Evolutionary conservation across 2,797 vertebrate genomes (phyloP).

Genomic region (Thunnus albacares): DNA sequence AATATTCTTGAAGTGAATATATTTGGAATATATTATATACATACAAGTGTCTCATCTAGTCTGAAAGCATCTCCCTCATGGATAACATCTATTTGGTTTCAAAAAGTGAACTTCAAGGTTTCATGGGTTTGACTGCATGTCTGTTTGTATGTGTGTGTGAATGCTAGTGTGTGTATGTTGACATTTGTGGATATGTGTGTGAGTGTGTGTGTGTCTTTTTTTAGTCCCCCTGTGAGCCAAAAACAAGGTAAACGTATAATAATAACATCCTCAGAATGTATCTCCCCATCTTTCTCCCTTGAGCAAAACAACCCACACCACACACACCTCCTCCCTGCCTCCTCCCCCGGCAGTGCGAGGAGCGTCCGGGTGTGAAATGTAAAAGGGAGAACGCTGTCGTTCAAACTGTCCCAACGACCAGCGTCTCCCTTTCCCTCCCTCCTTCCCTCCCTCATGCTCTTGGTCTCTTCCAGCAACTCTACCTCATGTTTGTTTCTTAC

Average conservation of each 20-base stretch:
- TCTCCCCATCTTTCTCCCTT: conserved; percentile 81
- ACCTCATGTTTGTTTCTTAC: conserved; percentile 56
- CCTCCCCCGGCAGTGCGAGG: conserved; percentile 75
- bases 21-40: background rate
- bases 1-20: background rate
- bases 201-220: conserved; percentile 42
- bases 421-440: conserved; percentile 49
- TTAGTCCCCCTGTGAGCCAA: conserved; percentile 67
- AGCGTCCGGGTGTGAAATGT: conserved; percentile 98
- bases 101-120: conserved; percentile 13
- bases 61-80: background rate
- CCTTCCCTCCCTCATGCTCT: conserved; percentile 34
- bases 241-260: conserved; percentile 83
- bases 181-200: conserved; percentile 18
- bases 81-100: background rate
- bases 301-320: conserved; percentile 78
- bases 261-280: conserved; percentile 84
- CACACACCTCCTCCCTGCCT: conserved; percentile 47
- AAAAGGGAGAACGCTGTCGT: conserved; percentile 95
- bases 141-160: conserved; percentile 27
- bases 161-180: background rate
- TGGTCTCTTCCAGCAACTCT: conserved; percentile 58
- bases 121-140: background rate
- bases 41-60: no score
- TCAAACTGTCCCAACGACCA: conserved; percentile 89